These are phyloP conservation scores for Melolontha melolontha DNA, from an alignment of 2,888 invertebrate species.

Conservation along the genomic window DNA sequence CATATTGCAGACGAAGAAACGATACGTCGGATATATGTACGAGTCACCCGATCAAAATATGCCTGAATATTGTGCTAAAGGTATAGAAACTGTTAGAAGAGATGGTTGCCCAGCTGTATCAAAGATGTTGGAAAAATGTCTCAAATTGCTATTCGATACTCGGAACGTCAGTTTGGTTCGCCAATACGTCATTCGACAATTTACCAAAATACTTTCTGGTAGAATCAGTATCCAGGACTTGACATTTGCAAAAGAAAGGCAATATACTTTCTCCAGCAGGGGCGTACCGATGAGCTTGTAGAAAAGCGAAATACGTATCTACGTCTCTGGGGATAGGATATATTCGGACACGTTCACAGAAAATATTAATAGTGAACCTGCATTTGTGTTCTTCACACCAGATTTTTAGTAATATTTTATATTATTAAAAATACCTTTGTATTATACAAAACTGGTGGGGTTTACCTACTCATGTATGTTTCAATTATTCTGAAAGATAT, in stretches of 20 bases:
- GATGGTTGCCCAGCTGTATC: conserved; percentile 95
- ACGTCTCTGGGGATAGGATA: too few relatives aligned
- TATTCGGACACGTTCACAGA: too few relatives aligned
- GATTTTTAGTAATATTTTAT: too few relatives aligned
- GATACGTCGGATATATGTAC: conserved; percentile 98
- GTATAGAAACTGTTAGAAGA: conserved; percentile 97
- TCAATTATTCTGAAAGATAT: too few relatives aligned
- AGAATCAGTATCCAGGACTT: conserved; percentile 84
- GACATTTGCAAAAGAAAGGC: conserved; percentile 95
- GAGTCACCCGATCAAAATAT: conserved; percentile 86
- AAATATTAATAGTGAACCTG: too few relatives aligned
- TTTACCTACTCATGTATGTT: too few relatives aligned
- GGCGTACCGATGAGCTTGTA: too few relatives aligned
- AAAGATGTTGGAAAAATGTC: conserved; percentile 90
- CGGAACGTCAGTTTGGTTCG: conserved; percentile 86
- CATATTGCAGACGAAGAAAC: conserved; percentile 87
- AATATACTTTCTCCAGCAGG: too few relatives aligned
- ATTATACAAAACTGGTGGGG: too few relatives aligned
- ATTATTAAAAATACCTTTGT: too few relatives aligned
- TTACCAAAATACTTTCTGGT: conserved; percentile 80
- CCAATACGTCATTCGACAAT: conserved; percentile 79
- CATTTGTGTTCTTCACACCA: too few relatives aligned
- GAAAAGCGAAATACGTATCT: too few relatives aligned
- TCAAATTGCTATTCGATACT: conserved; percentile 86
- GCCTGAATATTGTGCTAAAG: conserved; percentile 95